Percentiles rank a stretch among this genome's conserved stretches.
phyloP scores from a whole-genome alignment of 2,113 vertebrate species.

The Xyrauchen texanus region DNA sequence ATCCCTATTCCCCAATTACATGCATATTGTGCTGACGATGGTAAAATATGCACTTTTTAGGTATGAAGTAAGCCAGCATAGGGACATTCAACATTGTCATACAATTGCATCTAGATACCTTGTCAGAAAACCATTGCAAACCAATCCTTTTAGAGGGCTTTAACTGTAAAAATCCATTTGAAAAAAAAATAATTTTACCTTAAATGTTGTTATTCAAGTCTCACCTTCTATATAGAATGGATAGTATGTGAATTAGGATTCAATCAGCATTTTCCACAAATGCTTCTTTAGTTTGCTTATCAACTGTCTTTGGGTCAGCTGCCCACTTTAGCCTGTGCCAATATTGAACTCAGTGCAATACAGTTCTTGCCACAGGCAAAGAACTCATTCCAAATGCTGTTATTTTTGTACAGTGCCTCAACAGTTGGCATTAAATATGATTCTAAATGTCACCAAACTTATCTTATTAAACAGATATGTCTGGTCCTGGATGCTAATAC shows the following conservation, averaged over 20 bases:
- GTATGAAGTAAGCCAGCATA: no score
- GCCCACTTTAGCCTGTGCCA: constrained; percentile 6
- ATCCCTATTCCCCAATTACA: no score
- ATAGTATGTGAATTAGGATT: background rate
- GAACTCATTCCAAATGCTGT: background rate
- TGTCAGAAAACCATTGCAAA: no score
- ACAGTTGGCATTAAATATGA: constrained; percentile 49
- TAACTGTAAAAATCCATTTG: no score
- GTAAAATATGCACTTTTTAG: no score
- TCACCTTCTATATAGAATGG: background rate
- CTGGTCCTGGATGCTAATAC: background rate
- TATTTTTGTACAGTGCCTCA: constrained; percentile 34
- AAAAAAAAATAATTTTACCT: no score
- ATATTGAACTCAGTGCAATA: constrained; percentile 17
- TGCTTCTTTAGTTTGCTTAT: constrained; percentile 17
- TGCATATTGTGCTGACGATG: no score
- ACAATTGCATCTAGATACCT: no score
- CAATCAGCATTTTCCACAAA: background rate
- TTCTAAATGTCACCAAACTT: constrained; percentile 51
- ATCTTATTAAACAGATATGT: constrained; percentile 10
- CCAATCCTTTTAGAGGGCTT: no score
- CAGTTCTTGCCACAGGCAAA: constrained; percentile 32
- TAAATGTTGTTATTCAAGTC: no score
- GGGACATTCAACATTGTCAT: no score
- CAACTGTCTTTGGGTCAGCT: constrained; percentile 1